Percentiles rank a stretch among this genome's conserved stretches.
These are phyloP conservation scores for Netelia melanura DNA, from an alignment of 2,888 invertebrate genomes.

Conservation along the genomic window DNA sequence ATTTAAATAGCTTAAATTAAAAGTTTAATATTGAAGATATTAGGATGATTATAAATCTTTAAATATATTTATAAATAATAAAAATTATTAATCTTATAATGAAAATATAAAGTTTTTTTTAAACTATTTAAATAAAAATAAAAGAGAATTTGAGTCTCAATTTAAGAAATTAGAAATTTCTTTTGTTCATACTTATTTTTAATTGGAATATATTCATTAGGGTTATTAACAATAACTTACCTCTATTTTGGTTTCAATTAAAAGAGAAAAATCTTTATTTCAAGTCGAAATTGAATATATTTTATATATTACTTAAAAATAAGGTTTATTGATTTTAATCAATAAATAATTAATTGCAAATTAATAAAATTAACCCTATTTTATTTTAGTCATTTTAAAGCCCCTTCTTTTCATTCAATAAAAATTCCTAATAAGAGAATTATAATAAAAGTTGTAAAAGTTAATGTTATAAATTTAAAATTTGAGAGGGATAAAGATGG, in stretches of 20 bases:
- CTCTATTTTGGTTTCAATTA: slow-evolving; percentile 88
- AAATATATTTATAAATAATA: slow-evolving; percentile 71
- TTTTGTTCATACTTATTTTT: slow-evolving; percentile 81
- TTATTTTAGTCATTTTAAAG: slow-evolving; percentile 86
- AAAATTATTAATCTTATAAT: slow-evolving; percentile 82
- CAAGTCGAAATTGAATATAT: slow-evolving; percentile 86
- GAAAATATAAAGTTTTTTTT: slow-evolving; percentile 89
- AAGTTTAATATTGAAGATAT: slow-evolving; percentile 85
- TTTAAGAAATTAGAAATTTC: slow-evolving; percentile 89
- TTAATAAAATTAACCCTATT: slow-evolving; percentile 83
- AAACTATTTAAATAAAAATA: slow-evolving; percentile 89
- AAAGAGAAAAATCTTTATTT: slow-evolving; percentile 77
- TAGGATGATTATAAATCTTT: slow-evolving; percentile 84
- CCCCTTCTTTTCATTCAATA: slow-evolving; percentile 87
- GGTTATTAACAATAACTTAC: slow-evolving; percentile 90
- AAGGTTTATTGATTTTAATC: slow-evolving; percentile 77
- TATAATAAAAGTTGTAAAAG: slow-evolving; percentile 88
- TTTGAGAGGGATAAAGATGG: slow-evolving; percentile 66
- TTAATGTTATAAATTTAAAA: slow-evolving; percentile 88
- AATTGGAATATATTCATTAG: slow-evolving; percentile 82
- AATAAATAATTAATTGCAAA: slow-evolving; percentile 63
- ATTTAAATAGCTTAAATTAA: slow-evolving; percentile 70
- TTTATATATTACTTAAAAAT: slow-evolving; percentile 83
- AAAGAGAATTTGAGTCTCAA: slow-evolving; percentile 85
- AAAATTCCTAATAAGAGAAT: slow-evolving; percentile 84